Base-by-base conservation (phyloP, 2,797 vertebrate genomes). In the Emydoidea blandingii region DNA sequence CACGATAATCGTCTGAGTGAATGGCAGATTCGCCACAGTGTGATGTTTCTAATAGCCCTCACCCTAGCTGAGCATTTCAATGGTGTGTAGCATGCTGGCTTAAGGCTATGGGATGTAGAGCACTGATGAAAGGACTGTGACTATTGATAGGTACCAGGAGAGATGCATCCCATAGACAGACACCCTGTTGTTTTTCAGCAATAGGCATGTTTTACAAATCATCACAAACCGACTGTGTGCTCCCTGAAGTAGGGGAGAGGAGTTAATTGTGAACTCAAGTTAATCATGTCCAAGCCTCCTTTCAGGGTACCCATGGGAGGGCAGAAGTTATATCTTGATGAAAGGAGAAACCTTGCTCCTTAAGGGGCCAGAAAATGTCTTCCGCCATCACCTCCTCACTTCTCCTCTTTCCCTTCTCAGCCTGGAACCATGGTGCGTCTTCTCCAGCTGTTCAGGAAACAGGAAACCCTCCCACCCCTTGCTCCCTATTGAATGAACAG, bases 151-250 rank as follows among this genome's bases (percentile, higher is more conserved):
- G 27, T 78, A 78, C 27, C 12, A 31, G 74, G 74, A 78, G 74
- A 78, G 14, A 5, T 37, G n/a, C 59, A 81, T 76, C 41, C 0
- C 0, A 0, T 3, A 0, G 1, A 18, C 41, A 47, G 5, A 29
- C 44, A 15, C 31, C 31, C 49, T 21, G 29, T 50, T 50, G 29
- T 79, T 50, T 79, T 44, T 37, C 25, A 74, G 34, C 56, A 57
- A 23, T 3, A 37, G n/a, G 9, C 23, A 7, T 2, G 1, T 49
- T 29, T 80, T n/a, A 6, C 12, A 29, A 41, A 52, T 79, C 8
- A 0, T 1, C 29, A 68, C 37, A 12, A 53, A 52, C 1, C 5
- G 37, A 76, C 79, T 74, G 14, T 0, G 0, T 1, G 23, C 31
- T 25, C 18, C 41, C 57, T 85, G 82, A 11, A 3, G 5, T 29